phyloP scores from a whole-genome alignment of 1,140 invertebrate species.

The Drosophila guanche region DNA sequence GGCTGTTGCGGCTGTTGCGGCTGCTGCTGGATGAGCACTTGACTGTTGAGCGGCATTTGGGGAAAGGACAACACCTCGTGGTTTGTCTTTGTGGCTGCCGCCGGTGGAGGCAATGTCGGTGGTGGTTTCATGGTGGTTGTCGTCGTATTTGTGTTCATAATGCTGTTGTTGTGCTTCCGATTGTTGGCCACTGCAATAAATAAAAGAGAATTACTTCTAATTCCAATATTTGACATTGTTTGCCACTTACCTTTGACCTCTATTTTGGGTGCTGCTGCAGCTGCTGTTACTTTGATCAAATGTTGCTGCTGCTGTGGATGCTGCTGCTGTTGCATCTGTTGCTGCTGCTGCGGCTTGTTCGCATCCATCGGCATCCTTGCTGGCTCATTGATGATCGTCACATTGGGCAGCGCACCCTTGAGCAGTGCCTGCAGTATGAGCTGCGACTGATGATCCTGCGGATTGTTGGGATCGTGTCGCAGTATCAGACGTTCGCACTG shows the following conservation, averaged over 20 bases:
- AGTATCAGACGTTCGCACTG: constrained; percentile 79
- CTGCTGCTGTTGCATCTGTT: constrained; percentile 29
- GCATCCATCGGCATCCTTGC: constrained; percentile 50
- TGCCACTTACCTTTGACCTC: constrained; percentile 59
- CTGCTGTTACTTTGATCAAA: constrained; percentile 40
- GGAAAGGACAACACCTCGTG: constrained; percentile 49
- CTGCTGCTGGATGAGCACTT: constrained; percentile 53
- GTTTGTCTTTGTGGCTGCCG: constrained; percentile 14
- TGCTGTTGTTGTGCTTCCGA: constrained; percentile 39
- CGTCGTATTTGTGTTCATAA: constrained; percentile 24
- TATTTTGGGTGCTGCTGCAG: constrained; percentile 29
- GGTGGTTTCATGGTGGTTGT: constrained; percentile 62
- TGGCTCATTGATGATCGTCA: constrained; percentile 83
- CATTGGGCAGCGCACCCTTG: constrained; percentile 79
- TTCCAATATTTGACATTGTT: background rate
- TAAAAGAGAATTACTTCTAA: background rate
- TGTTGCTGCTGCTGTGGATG: constrained; percentile 31
- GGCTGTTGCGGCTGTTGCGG: constrained; percentile 29
- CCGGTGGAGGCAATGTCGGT: constrained; percentile 24
- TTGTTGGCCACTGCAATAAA: constrained; percentile 48
- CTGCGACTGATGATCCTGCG: constrained; percentile 82
- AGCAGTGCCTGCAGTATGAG: constrained; percentile 78
- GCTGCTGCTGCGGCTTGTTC: constrained; percentile 37
- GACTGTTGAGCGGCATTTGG: constrained; percentile 47
- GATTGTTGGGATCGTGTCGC: constrained; percentile 79